Evolutionary conservation across 1,140 invertebrate species (phyloP).

Genomic region (Periplaneta americana): DNA sequence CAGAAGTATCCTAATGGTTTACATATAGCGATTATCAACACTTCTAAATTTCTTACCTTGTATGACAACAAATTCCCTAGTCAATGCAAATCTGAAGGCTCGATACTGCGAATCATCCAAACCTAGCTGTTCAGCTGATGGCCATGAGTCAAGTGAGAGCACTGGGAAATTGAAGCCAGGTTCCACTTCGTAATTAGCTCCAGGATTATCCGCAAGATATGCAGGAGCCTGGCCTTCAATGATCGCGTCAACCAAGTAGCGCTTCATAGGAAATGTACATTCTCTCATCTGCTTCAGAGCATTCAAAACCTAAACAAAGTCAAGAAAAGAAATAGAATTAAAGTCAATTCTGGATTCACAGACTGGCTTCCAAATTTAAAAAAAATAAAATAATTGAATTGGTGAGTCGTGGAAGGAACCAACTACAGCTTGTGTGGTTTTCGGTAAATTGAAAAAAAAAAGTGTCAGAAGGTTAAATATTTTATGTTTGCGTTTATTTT

Average conservation of each 20-base stretch:
- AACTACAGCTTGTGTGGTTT: too few relatives aligned
- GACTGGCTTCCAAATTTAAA: too few relatives aligned
- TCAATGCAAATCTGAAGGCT: conserved; percentile 52
- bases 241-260: conserved; percentile 51
- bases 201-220: conserved; percentile 14
- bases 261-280: conserved; percentile 52
- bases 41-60: background rate
- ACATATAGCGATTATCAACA: too few relatives aligned
- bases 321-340: too few relatives aligned
- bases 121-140: conserved; percentile 33
- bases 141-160: conserved; percentile 36
- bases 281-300: conserved; percentile 49
- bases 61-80: conserved; percentile 53
- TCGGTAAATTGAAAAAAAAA: too few relatives aligned
- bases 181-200: conserved; percentile 19
- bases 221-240: conserved; percentile 19
- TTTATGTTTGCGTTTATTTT: too few relatives aligned
- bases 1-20: too few relatives aligned
- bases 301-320: conserved; percentile 42
- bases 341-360: too few relatives aligned
- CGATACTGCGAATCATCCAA: conserved; percentile 52
- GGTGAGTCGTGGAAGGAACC: too few relatives aligned
- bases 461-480: too few relatives aligned
- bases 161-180: conserved; percentile 22
- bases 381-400: too few relatives aligned